Conservation (phyloP, 2,797 vertebrate genomes). For the Chelonia mydas region DNA sequence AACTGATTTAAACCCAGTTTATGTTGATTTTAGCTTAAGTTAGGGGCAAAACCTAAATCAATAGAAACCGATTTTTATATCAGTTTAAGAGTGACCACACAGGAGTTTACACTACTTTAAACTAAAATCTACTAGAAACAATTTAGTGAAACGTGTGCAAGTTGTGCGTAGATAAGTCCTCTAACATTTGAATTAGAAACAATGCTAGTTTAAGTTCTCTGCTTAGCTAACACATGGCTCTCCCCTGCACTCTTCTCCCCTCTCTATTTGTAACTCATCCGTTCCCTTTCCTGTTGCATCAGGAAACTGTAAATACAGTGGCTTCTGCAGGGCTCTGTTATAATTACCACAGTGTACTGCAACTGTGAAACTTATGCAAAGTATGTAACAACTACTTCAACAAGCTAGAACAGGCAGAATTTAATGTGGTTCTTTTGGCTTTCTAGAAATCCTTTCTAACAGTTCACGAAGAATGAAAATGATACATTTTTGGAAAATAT, state of each 20-base stretch:
- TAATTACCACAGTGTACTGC: conserved; percentile 54
- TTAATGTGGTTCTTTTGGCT: conserved; percentile 16
- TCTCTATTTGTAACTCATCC: conserved; percentile 64
- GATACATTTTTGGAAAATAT: background rate
- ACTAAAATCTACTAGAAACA: background rate
- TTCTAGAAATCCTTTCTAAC: conserved; percentile 27
- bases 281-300: conserved; percentile 77
- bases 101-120: background rate
- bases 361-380: conserved; percentile 52
- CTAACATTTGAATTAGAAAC: background rate
- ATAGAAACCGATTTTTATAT: background rate
- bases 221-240: conserved; percentile 50
- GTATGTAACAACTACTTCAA: conserved; percentile 30
- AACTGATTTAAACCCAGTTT: background rate
- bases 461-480: background rate
- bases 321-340: conserved; percentile 59
- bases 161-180: conserved; percentile 4
- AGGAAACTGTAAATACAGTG: conserved; percentile 69
- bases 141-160: conserved; percentile 36
- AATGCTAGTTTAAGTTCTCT: conserved; percentile 24
- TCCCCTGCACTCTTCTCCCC: background rate
- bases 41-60: background rate
- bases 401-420: background rate
- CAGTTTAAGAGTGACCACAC: background rate
- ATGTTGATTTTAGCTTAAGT: background rate